Base-by-base conservation (phyloP, 2,113 vertebrate genomes). In the Tympanuchus pallidicinctus region DNA sequence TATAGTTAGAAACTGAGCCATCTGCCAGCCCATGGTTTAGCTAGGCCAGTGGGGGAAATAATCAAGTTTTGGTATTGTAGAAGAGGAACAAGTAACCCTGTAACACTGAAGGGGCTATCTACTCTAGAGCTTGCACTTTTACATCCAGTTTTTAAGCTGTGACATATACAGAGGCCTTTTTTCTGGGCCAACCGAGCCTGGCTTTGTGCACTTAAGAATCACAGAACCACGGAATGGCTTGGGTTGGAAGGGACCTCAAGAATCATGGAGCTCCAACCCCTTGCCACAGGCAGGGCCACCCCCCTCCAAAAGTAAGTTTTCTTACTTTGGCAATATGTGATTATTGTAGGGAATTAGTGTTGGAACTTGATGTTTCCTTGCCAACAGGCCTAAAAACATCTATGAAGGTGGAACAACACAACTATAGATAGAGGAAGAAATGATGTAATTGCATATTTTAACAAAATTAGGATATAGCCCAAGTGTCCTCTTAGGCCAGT, bases 1-100 rank as follows among this genome's bases (percentile, higher is more conserved):
- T 32, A n/a, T 7, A 43, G 42, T 22, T 11, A 88, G 50, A 25
- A 67, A 21, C 42, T 20, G 8, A 6, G 0, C 6, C 0, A 0
- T 14, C 24, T 67, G 84, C 47, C 75, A 48, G 30, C 42, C 19
- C 24, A 3, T 3, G 3, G 11, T 54, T 92, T 59, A 59, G 52
- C 66, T 63, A 71, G 56, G 42, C n/a, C 63, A 40, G 69, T 38
- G 45, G 32, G 21, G 60, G 86, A 79, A 54, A 69, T 9, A 34
- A 63, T 14, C 4, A 8, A 57, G 2, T 64, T 79, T 15, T 50
- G 34, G 34, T 43, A 16, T 7, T 43, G 45, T 6, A 82, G 32
- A 78, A 63, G 70, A n/a, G 12, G 27, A 56, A 50, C 8, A 40
- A 38, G 40, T 43, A 79, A 27, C 30, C 56, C 8, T 25, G 4